These are phyloP conservation scores for Chiloscyllium plagiosum DNA, from an alignment of 2,113 vertebrate species.

Conservation along the genomic window DNA sequence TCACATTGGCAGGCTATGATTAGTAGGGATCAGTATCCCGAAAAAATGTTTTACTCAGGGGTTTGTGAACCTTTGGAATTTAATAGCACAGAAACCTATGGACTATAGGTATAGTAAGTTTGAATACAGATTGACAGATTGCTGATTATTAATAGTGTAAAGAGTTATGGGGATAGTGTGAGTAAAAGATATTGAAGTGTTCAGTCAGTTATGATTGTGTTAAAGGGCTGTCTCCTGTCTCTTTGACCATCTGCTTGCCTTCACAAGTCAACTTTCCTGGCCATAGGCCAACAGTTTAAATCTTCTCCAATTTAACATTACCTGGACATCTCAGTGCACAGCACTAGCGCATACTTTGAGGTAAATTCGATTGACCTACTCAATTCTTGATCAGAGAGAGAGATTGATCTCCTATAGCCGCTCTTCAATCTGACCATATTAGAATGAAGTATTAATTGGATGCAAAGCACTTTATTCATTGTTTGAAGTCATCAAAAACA, in stretches of 20 bases:
- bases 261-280: neutral
- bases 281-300: neutral
- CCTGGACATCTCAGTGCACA: neutral
- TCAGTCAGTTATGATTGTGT: too few species aligned
- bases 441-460: neutral
- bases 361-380: neutral
- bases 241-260: neutral
- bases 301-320: neutral
- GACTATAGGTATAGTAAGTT: too few species aligned
- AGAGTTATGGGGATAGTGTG: too few species aligned
- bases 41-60: too few species aligned
- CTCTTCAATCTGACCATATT: neutral
- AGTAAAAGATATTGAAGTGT: too few species aligned
- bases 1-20: too few species aligned
- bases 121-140: too few species aligned
- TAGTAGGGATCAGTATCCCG: too few species aligned
- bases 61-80: too few species aligned
- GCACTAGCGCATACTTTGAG: neutral
- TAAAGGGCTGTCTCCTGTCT: neutral
- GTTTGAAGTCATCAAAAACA: neutral
- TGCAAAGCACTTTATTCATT: neutral
- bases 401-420: neutral
- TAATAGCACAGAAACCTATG: too few species aligned
- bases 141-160: too few species aligned
- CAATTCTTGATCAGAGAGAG: neutral